Percentiles rank a stretch among this genome's conserved stretches.
Conservation (phyloP, 35 echinoderm and acorn worm species). For the Lytechinus variegatus region DNA sequence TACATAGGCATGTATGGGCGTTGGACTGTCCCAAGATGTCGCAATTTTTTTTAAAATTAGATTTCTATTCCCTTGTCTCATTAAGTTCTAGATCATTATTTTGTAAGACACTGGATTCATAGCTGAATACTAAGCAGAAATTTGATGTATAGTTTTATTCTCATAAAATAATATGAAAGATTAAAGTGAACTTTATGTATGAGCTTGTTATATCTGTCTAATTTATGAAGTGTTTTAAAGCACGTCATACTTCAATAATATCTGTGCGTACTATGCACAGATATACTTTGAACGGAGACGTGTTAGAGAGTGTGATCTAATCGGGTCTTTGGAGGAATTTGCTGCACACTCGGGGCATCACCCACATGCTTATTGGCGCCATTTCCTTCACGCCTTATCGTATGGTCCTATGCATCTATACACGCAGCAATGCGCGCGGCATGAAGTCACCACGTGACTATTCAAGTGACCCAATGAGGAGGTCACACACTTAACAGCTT, state of each 20-base stretch:
- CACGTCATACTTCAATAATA: not conserved
- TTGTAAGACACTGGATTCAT: too few relatives aligned
- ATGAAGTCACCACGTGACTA: not conserved
- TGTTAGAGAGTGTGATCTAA: constrained; percentile 1
- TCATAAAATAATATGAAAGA: too few relatives aligned
- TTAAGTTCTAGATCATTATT: too few relatives aligned
- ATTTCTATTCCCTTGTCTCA: too few relatives aligned
- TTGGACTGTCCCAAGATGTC: too few relatives aligned
- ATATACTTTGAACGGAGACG: not conserved
- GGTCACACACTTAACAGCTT: not conserved
- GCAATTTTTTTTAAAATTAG: too few relatives aligned
- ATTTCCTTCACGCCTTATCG: not conserved
- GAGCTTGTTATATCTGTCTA: not conserved
- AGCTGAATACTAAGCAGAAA: too few relatives aligned
- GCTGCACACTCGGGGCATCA: not conserved
- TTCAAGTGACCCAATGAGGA: not conserved
- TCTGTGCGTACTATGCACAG: not conserved
- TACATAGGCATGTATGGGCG: too few relatives aligned
- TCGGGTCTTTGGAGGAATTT: not conserved
- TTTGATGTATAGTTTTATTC: too few relatives aligned
- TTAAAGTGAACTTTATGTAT: too few relatives aligned
- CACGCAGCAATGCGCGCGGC: not conserved
- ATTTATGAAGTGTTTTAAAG: not conserved
- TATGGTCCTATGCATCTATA: not conserved
- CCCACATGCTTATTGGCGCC: not conserved